Percentiles rank a stretch among this genome's conserved stretches.
phyloP scores from a whole-genome alignment of 2,113 vertebrate genomes.

The Uria aalge region DNA sequence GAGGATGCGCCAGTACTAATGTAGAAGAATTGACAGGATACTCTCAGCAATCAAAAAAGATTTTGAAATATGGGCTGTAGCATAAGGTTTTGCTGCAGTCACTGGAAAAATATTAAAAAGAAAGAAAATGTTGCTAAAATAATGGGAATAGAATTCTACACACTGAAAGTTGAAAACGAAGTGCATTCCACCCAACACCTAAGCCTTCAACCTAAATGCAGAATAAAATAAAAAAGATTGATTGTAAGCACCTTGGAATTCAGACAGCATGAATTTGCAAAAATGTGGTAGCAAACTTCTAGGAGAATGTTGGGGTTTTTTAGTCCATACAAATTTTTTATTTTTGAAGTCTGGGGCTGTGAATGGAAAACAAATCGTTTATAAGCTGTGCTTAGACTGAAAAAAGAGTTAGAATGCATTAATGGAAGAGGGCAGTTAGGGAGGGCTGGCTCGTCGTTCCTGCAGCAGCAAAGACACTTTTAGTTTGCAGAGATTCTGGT shows the following conservation, averaged over 20 bases:
- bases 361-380: slow-evolving; percentile 27
- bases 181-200: neutral
- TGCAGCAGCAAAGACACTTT: slow-evolving; percentile 12
- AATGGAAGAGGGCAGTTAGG: neutral
- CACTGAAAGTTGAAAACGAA: neutral
- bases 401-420: neutral
- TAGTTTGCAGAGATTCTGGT: slow-evolving; percentile 41
- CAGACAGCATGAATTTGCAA: slow-evolving; percentile 45
- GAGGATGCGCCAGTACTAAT: neutral
- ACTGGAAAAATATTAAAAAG: neutral
- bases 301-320: neutral
- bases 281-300: neutral
- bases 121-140: neutral
- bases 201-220: neutral
- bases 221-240: neutral
- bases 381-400: neutral
- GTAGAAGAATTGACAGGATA: slow-evolving; percentile 4
- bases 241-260: slow-evolving; percentile 9
- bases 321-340: neutral
- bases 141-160: neutral
- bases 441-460: neutral
- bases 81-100: slow-evolving; percentile 33
- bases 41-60: neutral
- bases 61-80: neutral
- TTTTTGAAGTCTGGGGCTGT: neutral